Base-by-base conservation (phyloP, 2,113 vertebrate genomes). In the Alexandromys fortis region DNA sequence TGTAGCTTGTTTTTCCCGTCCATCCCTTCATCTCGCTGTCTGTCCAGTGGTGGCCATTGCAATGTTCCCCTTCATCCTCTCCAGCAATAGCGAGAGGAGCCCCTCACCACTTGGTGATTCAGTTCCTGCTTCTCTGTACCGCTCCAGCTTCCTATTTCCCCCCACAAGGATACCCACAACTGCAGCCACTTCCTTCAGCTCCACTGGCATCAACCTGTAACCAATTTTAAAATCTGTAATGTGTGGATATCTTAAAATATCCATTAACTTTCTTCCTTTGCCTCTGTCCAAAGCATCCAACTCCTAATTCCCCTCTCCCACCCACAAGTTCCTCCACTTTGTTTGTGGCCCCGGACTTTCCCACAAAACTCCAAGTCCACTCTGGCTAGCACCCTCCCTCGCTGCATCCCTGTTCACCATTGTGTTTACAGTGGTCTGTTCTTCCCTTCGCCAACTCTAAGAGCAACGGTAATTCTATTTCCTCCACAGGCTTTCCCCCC, bases 281-380 rank as follows among this genome's bases (percentile, higher is more conserved):
- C 8, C 5, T 95, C 65, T 78, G 26, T 14, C 16, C 33, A 63
- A 38, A 70, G 67, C 10, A 13, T 70, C 21, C 42, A 79, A 12
- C 0, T 49, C 2, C 11, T 33, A n/a, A 35, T 3, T 38, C 8
- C 8, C 21, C 4, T 1, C 10, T 22, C 19, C 19, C 3, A 49
- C n/a, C 81, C 14, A 78, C 82, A 96, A 26, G 49, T 11, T 21
- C 2, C 52, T 47, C 45, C 61, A 13, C 9, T 77, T 93, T 88
- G 42, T 49, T 78, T 93, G 68, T 81, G 38, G n/a, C 38, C 7
- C 33, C 65, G 28, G 0, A 67, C 33, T 21, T 47, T n/a, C 63
- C n/a, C 24, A 2, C 19, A 7, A 63, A 90, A 78, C 24, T 22
- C 45, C 28, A 68, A 19, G 35, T 28, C 16, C 8, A 35, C 12